phyloP scores from a whole-genome alignment of 2,113 vertebrate genomes.

The Cheirogaleus medius region DNA sequence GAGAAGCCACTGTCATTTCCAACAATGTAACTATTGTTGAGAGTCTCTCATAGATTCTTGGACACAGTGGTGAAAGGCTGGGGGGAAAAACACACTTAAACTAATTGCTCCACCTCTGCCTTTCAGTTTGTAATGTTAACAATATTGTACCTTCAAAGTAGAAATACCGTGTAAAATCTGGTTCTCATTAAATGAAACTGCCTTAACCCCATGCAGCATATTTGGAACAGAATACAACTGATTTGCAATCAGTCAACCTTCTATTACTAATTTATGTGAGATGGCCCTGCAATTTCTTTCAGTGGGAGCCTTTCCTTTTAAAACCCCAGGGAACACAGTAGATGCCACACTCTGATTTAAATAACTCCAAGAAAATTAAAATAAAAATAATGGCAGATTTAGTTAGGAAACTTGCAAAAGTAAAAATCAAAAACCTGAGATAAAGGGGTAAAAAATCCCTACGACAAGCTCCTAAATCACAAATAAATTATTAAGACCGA shows the following conservation, averaged over 20 bases:
- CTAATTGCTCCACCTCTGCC: conserved; percentile 55
- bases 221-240: conserved; percentile 51
- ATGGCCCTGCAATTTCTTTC: conserved; percentile 60
- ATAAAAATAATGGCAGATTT: conserved; percentile 55
- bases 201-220: conserved; percentile 41
- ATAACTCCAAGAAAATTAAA: conserved; percentile 51
- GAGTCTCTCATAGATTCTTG: conserved; percentile 41
- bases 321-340: conserved; percentile 43
- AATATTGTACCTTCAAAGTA: conserved; percentile 65
- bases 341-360: conserved; percentile 49
- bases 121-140: conserved; percentile 48
- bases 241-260: conserved; percentile 56
- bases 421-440: conserved; percentile 31
- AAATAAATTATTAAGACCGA: conserved; percentile 53
- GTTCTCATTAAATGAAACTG: conserved; percentile 61
- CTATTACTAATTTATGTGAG: conserved; percentile 56
- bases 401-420: conserved; percentile 26
- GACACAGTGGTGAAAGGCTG: conserved; percentile 24
- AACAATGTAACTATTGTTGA: conserved; percentile 67
- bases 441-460: background rate
- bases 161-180: conserved; percentile 62
- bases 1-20: conserved; percentile 61
- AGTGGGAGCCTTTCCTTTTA: conserved; percentile 52
- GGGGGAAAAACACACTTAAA: conserved; percentile 7
- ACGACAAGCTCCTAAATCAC: conserved; percentile 11